Conservation (phyloP, 2,797 vertebrate genomes). For the Catostomus latipinnis region DNA sequence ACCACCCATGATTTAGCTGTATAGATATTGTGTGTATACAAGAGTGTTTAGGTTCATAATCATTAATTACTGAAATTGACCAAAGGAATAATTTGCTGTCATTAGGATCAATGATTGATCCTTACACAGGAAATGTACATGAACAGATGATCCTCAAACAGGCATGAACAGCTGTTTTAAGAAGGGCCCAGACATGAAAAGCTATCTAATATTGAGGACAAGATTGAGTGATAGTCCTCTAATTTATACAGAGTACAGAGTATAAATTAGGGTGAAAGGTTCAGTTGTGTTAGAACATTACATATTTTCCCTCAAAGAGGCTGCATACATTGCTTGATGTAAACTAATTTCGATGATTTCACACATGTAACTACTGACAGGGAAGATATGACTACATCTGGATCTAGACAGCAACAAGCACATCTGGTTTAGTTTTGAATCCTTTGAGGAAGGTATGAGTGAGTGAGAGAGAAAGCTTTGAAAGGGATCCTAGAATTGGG, state of each 20-base stretch:
- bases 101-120: constrained; percentile 15
- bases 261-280: constrained; percentile 18
- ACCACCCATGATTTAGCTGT: constrained; percentile 6
- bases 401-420: constrained; percentile 22
- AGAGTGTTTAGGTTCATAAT: not conserved
- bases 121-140: not conserved
- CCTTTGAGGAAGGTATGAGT: constrained; percentile 21
- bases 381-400: constrained; percentile 15
- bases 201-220: constrained; percentile 20
- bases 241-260: constrained; percentile 31
- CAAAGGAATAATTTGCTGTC: constrained; percentile 28
- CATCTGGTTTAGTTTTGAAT: constrained; percentile 17
- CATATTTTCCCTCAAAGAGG: constrained; percentile 1
- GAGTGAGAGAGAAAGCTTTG: constrained; percentile 19
- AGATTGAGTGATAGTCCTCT: constrained; percentile 11
- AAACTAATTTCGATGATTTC: constrained; percentile 10
- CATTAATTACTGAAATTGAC: constrained; percentile 11
- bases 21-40: not conserved
- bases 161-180: not conserved
- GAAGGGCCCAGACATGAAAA: not conserved
- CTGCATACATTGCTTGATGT: not conserved
- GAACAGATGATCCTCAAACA: not conserved
- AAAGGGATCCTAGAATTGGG: not conserved
- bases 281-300: constrained; percentile 17
- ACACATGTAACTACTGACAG: constrained; percentile 33